Evolutionary conservation across 2,113 vertebrate species (phyloP).

Genomic region (Psittacula cyanocephala): DNA sequence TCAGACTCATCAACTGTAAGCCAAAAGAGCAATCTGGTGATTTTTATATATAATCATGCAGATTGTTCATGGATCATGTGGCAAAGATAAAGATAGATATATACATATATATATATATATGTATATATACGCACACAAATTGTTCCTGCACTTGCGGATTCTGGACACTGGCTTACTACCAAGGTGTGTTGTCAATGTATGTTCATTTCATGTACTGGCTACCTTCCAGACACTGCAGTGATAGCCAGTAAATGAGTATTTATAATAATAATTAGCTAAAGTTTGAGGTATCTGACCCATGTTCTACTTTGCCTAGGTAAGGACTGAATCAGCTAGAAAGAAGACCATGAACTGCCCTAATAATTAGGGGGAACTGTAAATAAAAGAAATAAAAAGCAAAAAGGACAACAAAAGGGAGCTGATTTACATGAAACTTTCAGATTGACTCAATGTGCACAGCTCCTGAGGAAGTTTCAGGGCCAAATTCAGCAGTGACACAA

Average conservation of each 20-base stretch:
- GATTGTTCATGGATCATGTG: neutral
- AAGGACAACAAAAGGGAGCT: conserved; percentile 14
- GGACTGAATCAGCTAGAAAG: neutral
- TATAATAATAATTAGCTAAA: neutral
- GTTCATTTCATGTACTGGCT: neutral
- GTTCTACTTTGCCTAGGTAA: neutral
- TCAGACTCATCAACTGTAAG: conserved; percentile 38
- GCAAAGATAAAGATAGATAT: neutral
- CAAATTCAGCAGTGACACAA: conserved; percentile 62
- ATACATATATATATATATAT: neutral
- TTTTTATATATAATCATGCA: conserved; percentile 25
- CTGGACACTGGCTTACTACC: neutral
- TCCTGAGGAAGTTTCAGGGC: conserved; percentile 24
- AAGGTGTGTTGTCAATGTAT: neutral
- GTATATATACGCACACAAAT: neutral
- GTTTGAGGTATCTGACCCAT: neutral
- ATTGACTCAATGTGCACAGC: conserved; percentile 34
- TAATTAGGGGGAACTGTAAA: neutral
- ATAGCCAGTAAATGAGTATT: neutral
- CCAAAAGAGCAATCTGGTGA: conserved; percentile 65
- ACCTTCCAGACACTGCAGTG: neutral
- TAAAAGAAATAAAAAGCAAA: neutral
- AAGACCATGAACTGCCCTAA: neutral
- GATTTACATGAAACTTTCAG: conserved; percentile 50
- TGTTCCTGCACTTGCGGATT: neutral